Evolutionary conservation across 2,797 vertebrate genomes (phyloP), one percentile per base, ranked within the genome.

Genomic region (Megalops cyprinoides): DNA sequence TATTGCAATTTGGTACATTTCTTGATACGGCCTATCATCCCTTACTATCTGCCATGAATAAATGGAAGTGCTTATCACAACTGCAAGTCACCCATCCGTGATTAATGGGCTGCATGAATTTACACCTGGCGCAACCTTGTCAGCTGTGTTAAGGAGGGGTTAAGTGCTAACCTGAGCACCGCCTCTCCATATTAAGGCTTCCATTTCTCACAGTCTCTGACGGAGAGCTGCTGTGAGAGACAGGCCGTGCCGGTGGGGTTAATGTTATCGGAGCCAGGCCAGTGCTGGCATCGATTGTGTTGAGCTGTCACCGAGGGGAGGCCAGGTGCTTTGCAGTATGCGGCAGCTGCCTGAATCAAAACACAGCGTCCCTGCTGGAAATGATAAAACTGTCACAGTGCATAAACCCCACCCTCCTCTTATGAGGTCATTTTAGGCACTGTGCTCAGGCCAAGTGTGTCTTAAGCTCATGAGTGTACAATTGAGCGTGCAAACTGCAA

Each of bases 291-390:
- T 58, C 62, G 82, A 81, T 76, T 83, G 71, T 76, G 67, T 34
- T 81, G 67, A 74, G n/a, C 82, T 85, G 83, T 88, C 71, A 85
- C 53, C 56, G 34, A 51, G 37, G 28, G 31, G 25, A 34, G 58
- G 23, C 77, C 42, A 20, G 20, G 76, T 28, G 34, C 55, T 46
- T 44, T 15, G 23, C 56, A 46, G 20, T 18, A 9, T 37, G 31
- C 82, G 79, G 53, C 37, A 37, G 86, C 78, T 60, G 44, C 20
- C 48, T 55, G 39, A 71, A 73, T 25, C 20, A 56, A 74, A 74
- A 55, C 69, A 28, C n/a, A n/a, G 44, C 20, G 60, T 76, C 58
- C 48, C 25, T 58, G 25, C 62, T 31, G 48, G 74, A 53, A 69
- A 80, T 39, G 46, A 49, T 62, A 31, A 46, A 31, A 25, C 77